Conservation (phyloP, 2,797 vertebrate genomes). For the Poliocrania exsul region DNA sequence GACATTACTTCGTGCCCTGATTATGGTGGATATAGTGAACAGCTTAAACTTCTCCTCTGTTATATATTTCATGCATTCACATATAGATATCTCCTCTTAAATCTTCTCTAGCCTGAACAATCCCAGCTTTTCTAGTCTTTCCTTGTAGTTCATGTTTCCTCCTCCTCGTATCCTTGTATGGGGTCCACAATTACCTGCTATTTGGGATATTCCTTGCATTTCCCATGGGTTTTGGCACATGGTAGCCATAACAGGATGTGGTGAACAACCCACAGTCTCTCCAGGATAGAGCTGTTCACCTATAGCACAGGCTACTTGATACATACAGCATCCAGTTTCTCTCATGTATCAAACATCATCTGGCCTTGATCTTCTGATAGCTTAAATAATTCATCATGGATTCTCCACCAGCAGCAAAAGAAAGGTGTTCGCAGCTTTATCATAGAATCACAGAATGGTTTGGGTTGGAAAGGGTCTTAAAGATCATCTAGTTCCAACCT, state of each 20-base stretch:
- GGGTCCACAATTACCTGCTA: background rate
- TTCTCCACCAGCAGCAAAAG: background rate
- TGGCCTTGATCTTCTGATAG: background rate
- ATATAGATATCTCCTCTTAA: background rate
- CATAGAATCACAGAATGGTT: background rate
- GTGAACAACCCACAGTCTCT: background rate
- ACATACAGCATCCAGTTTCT: background rate
- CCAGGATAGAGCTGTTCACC: background rate
- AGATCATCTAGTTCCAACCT: background rate
- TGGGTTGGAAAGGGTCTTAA: background rate
- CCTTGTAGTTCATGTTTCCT: background rate
- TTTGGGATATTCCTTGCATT: background rate
- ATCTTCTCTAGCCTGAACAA: background rate
- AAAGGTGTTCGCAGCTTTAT: background rate
- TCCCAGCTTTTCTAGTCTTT: background rate
- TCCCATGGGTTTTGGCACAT: background rate
- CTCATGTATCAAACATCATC: background rate
- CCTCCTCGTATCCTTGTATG: background rate
- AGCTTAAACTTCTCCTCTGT: background rate
- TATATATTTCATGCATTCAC: background rate
- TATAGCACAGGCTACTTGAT: background rate
- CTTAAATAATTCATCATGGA: background rate
- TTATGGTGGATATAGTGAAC: background rate
- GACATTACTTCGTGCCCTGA: background rate
- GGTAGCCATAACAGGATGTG: background rate